Evolutionary conservation across 2,888 invertebrate genomes (phyloP).

Genomic region (Chymomyza caudatula): DNA sequence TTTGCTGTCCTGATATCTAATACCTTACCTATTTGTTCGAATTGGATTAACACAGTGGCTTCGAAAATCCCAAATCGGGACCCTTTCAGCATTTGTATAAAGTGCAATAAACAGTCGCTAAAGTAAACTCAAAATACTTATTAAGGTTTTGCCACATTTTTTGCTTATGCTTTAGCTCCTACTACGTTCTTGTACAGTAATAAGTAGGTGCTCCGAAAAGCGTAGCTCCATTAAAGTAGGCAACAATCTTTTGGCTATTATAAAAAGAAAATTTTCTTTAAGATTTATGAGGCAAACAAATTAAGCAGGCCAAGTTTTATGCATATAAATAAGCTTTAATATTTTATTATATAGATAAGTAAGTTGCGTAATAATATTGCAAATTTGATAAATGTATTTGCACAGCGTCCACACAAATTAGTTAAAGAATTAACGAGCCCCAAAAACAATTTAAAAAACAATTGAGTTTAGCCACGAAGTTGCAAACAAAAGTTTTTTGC

Average conservation of each 20-base stretch:
- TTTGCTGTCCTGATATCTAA: no score
- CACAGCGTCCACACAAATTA: background rate
- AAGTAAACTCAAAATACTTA: no score
- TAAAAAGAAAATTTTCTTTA: slow-evolving; percentile 17
- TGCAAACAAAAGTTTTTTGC: slow-evolving; percentile 17
- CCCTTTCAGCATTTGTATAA: no score
- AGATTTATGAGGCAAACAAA: slow-evolving; percentile 22
- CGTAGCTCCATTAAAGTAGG: slow-evolving; percentile 11
- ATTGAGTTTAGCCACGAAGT: slow-evolving; percentile 23
- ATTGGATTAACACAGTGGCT: no score
- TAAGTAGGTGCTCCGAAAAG: no score
- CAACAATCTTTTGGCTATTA: slow-evolving; percentile 15
- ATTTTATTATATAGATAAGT: background rate
- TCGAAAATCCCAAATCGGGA: no score
- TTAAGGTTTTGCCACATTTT: no score
- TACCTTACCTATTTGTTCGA: no score
- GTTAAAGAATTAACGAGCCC: background rate
- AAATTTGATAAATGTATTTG: background rate
- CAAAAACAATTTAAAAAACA: slow-evolving; percentile 48
- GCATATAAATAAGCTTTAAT: background rate
- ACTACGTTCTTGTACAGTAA: no score
- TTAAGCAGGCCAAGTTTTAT: slow-evolving; percentile 4
- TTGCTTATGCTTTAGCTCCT: no score
- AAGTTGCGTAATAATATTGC: background rate
- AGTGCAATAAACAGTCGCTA: no score